Evolutionary conservation across 2,797 vertebrate species (phyloP).

Genomic region (Balearica regulorum): DNA sequence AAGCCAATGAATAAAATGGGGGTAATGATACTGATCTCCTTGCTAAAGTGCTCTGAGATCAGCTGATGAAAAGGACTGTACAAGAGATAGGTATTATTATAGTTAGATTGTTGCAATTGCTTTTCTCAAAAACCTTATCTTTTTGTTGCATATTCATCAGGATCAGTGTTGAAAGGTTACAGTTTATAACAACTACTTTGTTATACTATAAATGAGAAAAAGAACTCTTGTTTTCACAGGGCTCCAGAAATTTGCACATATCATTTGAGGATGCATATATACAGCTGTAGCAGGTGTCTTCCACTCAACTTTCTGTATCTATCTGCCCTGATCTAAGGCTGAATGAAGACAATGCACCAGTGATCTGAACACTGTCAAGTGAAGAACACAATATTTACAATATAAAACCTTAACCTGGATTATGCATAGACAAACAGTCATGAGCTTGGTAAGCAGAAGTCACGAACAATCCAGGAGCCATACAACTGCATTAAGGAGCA

Average conservation of each 20-base stretch:
- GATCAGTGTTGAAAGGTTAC: constrained; percentile 52
- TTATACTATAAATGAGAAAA: constrained; percentile 28
- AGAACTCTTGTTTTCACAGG: background rate
- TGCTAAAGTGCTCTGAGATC: constrained; percentile 59
- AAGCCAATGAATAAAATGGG: constrained; percentile 70
- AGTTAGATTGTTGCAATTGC: constrained; percentile 27
- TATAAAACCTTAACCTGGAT: background rate
- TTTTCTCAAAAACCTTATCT: constrained; percentile 48
- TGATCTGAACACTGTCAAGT: background rate
- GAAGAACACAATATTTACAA: background rate
- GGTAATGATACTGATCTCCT: constrained; percentile 70
- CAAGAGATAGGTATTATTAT: constrained; percentile 57
- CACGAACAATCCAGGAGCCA: background rate
- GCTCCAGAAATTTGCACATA: background rate
- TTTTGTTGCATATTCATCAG: constrained; percentile 63
- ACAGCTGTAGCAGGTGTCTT: background rate
- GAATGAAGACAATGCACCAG: background rate
- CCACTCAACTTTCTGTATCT: background rate
- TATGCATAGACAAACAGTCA: background rate
- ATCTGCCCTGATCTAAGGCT: background rate
- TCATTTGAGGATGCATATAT: background rate
- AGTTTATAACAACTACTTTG: constrained; percentile 50
- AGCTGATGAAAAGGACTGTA: constrained; percentile 59
- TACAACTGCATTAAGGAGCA: background rate
- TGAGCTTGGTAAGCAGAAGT: background rate